These are phyloP conservation scores for Copsychus sechellarum DNA, from an alignment of 2,113 vertebrate species.

Conservation along the genomic window DNA sequence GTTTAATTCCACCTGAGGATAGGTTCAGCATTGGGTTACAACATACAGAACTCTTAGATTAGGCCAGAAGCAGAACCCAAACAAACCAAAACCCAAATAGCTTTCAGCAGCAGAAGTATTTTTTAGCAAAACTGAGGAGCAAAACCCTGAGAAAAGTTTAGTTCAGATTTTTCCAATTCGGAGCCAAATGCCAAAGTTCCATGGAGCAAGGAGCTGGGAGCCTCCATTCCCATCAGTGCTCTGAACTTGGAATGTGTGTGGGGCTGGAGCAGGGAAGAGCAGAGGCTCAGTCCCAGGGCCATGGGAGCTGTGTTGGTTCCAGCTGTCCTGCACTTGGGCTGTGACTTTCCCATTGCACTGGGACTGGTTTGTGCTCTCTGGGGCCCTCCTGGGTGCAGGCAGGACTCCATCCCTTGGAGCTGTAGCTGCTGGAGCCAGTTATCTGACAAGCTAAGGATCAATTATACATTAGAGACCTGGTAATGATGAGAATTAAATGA, in stretches of 20 bases:
- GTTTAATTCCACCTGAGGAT: neutral
- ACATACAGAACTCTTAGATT: neutral
- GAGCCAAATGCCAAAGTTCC: neutral
- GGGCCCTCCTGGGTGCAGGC: neutral
- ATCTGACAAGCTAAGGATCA: conserved; percentile 56
- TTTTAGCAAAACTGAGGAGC: neutral
- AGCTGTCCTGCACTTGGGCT: neutral
- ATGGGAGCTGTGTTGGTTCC: neutral
- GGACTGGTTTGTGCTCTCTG: neutral
- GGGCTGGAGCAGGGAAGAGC: neutral
- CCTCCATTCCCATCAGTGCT: fast-evolving
- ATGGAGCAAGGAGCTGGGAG: fast-evolving
- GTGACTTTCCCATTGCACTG: neutral
- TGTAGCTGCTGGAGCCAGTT: conserved; percentile 7
- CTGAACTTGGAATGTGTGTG: neutral
- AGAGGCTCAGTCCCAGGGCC: neutral
- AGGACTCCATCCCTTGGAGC: neutral
- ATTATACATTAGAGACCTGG: conserved; percentile 66
- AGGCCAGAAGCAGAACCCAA: neutral
- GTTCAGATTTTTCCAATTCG: neutral
- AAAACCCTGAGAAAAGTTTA: neutral
- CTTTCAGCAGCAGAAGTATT: neutral
- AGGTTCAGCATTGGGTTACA: neutral
- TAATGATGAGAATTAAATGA: conserved; percentile 73
- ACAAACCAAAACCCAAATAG: neutral